Conservation (phyloP, 2,888 invertebrate species). For the Vannuccia rotundouncinata region DNA sequence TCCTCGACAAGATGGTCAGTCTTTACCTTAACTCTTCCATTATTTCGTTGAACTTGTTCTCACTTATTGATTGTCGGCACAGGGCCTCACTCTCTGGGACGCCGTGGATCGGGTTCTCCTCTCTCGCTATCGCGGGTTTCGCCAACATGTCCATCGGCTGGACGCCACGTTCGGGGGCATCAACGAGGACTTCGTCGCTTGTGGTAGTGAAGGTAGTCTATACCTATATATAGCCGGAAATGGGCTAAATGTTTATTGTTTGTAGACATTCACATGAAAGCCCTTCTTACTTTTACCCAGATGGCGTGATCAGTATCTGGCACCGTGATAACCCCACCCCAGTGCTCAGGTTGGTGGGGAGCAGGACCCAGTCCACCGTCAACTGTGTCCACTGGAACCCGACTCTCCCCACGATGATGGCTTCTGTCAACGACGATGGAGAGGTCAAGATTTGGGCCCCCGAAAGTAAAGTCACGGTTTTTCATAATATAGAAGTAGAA, state of each 20-base stretch:
- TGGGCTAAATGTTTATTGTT: no score
- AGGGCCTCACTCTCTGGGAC: not conserved
- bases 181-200: constrained; percentile 34
- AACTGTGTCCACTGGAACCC: constrained; percentile 40
- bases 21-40: no score
- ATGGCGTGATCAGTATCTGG: constrained; percentile 13
- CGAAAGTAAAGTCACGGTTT: not conserved
- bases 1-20: not conserved
- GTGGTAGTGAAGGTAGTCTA: constrained; percentile 32
- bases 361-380: not conserved
- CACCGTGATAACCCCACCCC: not conserved
- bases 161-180: constrained; percentile 29
- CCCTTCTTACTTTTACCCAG: no score
- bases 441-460: constrained; percentile 35
- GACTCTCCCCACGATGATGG: constrained; percentile 33
- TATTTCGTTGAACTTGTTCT: no score
- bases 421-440: constrained; percentile 38
- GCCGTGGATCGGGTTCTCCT: not conserved
- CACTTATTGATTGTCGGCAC: not conserved
- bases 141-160: not conserved
- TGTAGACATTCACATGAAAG: no score
- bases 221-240: no score
- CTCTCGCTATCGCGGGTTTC: not conserved
- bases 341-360: not conserved
- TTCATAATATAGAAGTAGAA: no score